These are phyloP conservation scores for Caenorhabditis sp. DNA, from an alignment of 2,888 invertebrate species.

Conservation along the genomic window DNA sequence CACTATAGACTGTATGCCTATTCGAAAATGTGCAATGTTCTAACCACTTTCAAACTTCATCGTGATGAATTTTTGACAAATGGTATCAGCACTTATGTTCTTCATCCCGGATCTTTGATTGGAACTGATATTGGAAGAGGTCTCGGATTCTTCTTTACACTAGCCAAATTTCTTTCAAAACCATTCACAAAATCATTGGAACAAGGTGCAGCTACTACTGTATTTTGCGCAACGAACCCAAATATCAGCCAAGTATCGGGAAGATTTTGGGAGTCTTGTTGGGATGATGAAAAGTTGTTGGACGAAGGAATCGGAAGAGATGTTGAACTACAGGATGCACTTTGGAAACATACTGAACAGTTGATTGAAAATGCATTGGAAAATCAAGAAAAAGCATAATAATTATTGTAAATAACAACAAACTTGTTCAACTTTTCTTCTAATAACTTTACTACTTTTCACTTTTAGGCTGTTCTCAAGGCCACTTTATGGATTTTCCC, in stretches of 20 bases:
- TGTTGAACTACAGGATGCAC: constrained; percentile 70
- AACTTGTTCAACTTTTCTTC: too few species aligned
- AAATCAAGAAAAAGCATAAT: constrained; percentile 23
- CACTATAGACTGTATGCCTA: constrained; percentile 52
- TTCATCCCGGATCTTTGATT: constrained; percentile 87
- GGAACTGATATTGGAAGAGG: constrained; percentile 74
- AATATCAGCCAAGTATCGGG: constrained; percentile 80
- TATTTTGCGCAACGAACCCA: constrained; percentile 85
- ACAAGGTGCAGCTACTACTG: constrained; percentile 89
- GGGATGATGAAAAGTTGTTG: constrained; percentile 70
- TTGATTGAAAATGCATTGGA: constrained; percentile 47
- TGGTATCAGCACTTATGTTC: constrained; percentile 76
- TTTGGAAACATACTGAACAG: constrained; percentile 57
- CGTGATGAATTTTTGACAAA: constrained; percentile 52
- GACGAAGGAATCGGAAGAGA: constrained; percentile 75
- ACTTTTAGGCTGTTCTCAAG: too few species aligned
- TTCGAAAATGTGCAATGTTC: constrained; percentile 65
- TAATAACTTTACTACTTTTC: too few species aligned
- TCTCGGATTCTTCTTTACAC: constrained; percentile 47
- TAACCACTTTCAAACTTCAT: constrained; percentile 60
- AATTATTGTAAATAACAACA: too few species aligned
- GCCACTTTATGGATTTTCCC: too few species aligned
- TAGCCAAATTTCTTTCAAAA: constrained; percentile 76
- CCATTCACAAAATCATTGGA: constrained; percentile 92
- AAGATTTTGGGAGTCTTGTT: constrained; percentile 93